Conservation (phyloP, 2,888 invertebrate genomes). For the Eupeodes luniger region DNA sequence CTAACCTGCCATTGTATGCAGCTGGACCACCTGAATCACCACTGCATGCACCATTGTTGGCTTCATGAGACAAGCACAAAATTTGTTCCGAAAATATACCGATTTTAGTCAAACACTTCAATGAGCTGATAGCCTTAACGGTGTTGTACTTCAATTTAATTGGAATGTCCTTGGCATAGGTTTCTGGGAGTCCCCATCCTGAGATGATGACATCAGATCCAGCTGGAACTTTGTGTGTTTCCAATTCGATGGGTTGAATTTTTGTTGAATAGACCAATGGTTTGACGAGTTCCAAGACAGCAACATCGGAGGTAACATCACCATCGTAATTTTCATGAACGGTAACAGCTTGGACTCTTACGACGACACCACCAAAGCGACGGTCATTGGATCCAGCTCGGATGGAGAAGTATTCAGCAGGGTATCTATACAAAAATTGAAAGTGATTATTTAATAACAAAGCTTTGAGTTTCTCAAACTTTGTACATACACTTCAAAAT, state of each 20-base stretch:
- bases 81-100: slow-evolving; percentile 77
- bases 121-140: slow-evolving; percentile 77
- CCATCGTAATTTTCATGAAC: slow-evolving; percentile 79
- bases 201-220: slow-evolving; percentile 78
- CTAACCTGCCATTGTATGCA: slow-evolving; percentile 79
- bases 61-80: slow-evolving; percentile 79
- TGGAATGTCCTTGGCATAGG: slow-evolving; percentile 74
- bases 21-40: slow-evolving; percentile 83
- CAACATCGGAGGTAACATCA: slow-evolving; percentile 78
- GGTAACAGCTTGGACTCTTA: slow-evolving; percentile 78
- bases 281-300: slow-evolving; percentile 79
- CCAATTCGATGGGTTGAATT: slow-evolving; percentile 79
- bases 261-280: slow-evolving; percentile 77
- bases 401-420: slow-evolving; percentile 78
- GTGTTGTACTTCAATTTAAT: slow-evolving; percentile 79
- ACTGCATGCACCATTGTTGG: slow-evolving; percentile 79
- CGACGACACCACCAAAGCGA: slow-evolving; percentile 79
- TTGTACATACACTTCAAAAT: slow-evolving; percentile 41
- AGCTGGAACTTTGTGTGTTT: slow-evolving; percentile 77
- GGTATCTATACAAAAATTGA: slow-evolving; percentile 77
- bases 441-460: background rate
- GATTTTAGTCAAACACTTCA: slow-evolving; percentile 77
- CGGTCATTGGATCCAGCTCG: slow-evolving; percentile 82
- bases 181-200: slow-evolving; percentile 80
- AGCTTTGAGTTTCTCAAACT: background rate